A percentile compares a stretch with the other conserved stretches of the same genome.
phyloP scores from a whole-genome alignment of 2,888 invertebrate genomes.

The Monoplex corrugatus region DNA sequence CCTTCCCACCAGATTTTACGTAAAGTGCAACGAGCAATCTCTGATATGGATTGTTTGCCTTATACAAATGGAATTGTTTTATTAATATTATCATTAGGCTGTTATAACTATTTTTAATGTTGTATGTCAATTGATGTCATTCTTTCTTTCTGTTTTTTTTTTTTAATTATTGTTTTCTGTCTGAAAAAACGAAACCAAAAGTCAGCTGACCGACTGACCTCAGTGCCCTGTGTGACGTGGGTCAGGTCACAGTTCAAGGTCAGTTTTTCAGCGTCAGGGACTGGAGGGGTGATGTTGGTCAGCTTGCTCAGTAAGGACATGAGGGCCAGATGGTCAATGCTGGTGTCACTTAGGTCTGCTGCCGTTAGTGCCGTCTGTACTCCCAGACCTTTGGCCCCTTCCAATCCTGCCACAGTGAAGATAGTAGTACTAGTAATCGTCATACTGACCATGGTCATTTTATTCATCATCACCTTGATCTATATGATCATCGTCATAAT shows the following conservation, averaged over 20 bases:
- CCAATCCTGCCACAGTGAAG: conserved; percentile 83
- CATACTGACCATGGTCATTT: neutral
- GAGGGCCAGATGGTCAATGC: conserved; percentile 96
- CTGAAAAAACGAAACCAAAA: too few relatives aligned
- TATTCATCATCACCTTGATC: conserved; percentile 79
- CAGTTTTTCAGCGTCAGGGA: conserved; percentile 65
- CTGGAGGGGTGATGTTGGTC: conserved; percentile 83
- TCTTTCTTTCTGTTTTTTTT: too few relatives aligned
- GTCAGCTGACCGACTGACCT: conserved; percentile 33
- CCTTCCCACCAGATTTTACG: too few relatives aligned
- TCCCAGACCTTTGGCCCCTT: conserved; percentile 86
- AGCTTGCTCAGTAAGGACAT: conserved; percentile 97
- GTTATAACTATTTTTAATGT: too few relatives aligned
- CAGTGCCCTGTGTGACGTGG: conserved; percentile 36
- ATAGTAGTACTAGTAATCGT: neutral
- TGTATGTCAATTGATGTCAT: too few relatives aligned
- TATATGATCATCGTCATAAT: too few relatives aligned
- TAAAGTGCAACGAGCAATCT: too few relatives aligned
- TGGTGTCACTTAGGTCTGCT: conserved; percentile 96
- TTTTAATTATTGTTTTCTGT: too few relatives aligned
- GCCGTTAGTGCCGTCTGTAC: conserved; percentile 94
- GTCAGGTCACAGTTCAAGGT: conserved; percentile 55
- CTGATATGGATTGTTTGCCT: too few relatives aligned
- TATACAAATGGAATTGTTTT: too few relatives aligned
- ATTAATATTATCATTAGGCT: too few relatives aligned